phyloP scores from a whole-genome alignment of 1,140 invertebrate species.

The Hirudo medicinalis region DNA sequence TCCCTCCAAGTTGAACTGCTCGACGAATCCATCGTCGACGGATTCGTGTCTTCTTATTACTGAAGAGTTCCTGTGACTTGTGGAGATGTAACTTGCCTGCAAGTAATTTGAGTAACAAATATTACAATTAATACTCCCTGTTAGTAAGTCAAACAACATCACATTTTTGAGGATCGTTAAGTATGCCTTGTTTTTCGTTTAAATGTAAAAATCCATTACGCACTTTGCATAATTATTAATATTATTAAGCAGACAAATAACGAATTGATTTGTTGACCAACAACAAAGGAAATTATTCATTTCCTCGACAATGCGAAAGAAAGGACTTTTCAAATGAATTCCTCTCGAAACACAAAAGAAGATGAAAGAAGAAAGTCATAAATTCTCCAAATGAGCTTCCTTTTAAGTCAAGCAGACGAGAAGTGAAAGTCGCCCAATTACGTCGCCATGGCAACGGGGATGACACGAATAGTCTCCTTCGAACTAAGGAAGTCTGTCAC shows the following conservation, averaged over 20 bases:
- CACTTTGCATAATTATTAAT: background rate
- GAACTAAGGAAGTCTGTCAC: too few relatives aligned
- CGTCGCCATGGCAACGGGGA: too few relatives aligned
- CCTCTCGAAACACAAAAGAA: too few relatives aligned
- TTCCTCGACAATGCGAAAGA: background rate
- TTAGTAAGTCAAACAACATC: background rate
- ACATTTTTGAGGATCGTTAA: background rate
- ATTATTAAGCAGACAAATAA: background rate
- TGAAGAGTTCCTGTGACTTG: background rate
- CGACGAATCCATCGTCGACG: constrained; percentile 16
- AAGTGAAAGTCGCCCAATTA: background rate
- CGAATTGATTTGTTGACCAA: background rate
- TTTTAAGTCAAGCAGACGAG: background rate
- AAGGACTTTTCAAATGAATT: background rate
- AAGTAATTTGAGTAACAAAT: background rate
- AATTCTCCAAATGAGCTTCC: background rate
- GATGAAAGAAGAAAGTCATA: too few relatives aligned
- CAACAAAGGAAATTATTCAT: background rate
- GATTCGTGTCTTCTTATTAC: background rate
- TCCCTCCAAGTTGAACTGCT: background rate
- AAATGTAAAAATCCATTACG: background rate
- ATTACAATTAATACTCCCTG: background rate
- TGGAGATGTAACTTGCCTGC: background rate
- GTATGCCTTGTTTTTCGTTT: background rate
- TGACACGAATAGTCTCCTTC: too few relatives aligned